phyloP scores from a whole-genome alignment of 1,140 invertebrate species.

The Rhyzopertha dominica region DNA sequence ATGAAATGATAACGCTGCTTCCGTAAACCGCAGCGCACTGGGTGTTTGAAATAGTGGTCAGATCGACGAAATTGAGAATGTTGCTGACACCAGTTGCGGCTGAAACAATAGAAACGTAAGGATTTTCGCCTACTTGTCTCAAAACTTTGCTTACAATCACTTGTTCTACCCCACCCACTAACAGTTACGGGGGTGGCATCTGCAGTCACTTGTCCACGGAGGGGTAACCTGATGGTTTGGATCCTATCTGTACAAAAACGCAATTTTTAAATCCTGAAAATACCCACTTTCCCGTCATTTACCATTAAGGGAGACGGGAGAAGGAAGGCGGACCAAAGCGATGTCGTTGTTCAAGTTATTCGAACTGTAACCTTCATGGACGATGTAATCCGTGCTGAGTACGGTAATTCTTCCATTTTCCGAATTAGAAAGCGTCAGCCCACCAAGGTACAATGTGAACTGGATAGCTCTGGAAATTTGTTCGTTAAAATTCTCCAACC shows the following conservation, averaged over 20 bases:
- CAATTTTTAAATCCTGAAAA: neutral
- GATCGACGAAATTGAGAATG: neutral
- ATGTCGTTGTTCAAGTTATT: conserved; percentile 6
- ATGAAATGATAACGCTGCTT: neutral
- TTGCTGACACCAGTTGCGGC: conserved; percentile 4
- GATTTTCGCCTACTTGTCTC: neutral
- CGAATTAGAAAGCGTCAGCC: neutral
- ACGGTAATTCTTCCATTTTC: conserved; percentile 4
- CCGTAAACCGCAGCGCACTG: conserved; percentile 5
- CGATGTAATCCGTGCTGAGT: conserved; percentile 4
- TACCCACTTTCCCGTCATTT: conserved; percentile 1
- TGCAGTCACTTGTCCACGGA: neutral
- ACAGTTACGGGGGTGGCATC: neutral
- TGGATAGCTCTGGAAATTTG: conserved; percentile 4
- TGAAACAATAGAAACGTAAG: conserved; percentile 1
- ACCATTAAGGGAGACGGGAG: conserved; percentile 1
- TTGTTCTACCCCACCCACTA: conserved; percentile 8
- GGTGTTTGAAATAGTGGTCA: conserved; percentile 6
- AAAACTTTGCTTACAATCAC: conserved; percentile 10
- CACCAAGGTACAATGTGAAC: neutral
- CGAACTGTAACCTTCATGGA: conserved; percentile 1
- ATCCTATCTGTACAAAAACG: conserved; percentile 5
- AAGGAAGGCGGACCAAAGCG: conserved; percentile 5
- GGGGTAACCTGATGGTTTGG: conserved; percentile 4
- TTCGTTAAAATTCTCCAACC: neutral